Percentiles rank a stretch among this genome's conserved stretches.
These are phyloP conservation scores for Metridium senile DNA, from an alignment of 92 coral and sea anemone genomes.

Conservation along the genomic window DNA sequence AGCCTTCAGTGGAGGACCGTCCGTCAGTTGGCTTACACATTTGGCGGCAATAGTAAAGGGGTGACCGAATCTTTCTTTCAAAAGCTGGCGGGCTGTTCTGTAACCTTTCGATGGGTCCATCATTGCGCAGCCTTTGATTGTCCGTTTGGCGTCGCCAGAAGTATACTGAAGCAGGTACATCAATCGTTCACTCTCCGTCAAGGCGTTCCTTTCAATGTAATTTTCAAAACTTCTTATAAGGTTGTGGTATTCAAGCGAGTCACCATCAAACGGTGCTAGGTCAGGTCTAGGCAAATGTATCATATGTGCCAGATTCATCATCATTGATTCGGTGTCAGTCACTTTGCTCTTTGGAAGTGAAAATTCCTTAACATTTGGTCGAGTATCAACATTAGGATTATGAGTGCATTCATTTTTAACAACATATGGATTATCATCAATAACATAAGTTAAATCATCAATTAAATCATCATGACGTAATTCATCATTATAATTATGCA, in stretches of 20 bases:
- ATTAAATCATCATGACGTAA: no score
- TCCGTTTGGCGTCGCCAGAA: conserved; percentile 7
- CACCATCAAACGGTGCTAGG: not conserved
- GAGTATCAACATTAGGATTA: no score
- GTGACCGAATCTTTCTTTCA: conserved; percentile 33
- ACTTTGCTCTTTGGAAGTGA: no score
- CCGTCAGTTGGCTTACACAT: conserved; percentile 27
- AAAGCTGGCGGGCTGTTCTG: conserved; percentile 27
- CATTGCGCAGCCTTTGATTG: conserved; percentile 4
- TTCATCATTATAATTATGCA: no score
- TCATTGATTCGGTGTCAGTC: no score
- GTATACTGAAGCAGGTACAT: not conserved
- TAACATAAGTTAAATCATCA: no score
- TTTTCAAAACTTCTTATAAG: not conserved
- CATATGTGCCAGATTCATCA: not conserved
- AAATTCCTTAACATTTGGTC: no score
- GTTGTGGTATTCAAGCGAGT: not conserved
- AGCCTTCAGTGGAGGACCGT: conserved; percentile 55
- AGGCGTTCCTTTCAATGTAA: not conserved
- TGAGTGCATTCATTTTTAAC: no score
- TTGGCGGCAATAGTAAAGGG: conserved; percentile 28
- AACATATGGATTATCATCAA: no score
- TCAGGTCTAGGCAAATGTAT: not conserved
- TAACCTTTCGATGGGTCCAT: not conserved
- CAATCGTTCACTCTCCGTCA: not conserved